Evolutionary conservation across 1,140 invertebrate genomes (phyloP).

Genomic region (Lucilia sericata): DNA sequence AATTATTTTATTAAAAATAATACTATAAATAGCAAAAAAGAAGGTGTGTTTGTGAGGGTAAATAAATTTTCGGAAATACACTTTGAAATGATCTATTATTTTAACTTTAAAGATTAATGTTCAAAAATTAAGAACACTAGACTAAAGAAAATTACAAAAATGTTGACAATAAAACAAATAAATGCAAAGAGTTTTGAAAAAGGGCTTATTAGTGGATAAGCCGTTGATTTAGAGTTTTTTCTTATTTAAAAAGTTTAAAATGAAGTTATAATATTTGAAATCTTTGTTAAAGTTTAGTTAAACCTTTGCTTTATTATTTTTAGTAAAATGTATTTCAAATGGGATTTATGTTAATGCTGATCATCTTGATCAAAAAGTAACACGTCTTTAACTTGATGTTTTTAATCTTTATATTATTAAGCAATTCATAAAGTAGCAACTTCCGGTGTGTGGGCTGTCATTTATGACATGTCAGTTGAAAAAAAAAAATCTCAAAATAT

Average conservation of each 20-base stretch:
- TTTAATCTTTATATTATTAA: not conserved
- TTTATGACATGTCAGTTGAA: constrained; percentile 36
- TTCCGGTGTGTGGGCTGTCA: constrained; percentile 41
- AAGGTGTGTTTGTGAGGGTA: not conserved
- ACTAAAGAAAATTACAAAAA: not conserved
- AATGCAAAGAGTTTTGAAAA: not conserved
- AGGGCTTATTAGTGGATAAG: not conserved
- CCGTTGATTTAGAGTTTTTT: not conserved
- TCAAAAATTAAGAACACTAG: not conserved
- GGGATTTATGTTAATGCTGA: no score
- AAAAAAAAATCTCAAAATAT: not conserved
- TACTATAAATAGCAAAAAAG: not conserved
- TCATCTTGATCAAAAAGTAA: no score
- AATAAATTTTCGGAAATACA: not conserved
- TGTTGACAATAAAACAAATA: not conserved
- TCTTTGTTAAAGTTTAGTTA: not conserved
- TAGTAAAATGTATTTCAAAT: not conserved
- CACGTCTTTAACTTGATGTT: no score
- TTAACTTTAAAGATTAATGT: not conserved
- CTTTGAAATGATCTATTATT: not conserved
- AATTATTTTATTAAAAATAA: not conserved
- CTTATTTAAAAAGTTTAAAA: not conserved
- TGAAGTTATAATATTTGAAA: not conserved
- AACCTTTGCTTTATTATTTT: not conserved
- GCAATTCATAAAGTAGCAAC: constrained; percentile 39